These are phyloP conservation scores for Serripes groenlandicus DNA, from an alignment of 2,888 invertebrate genomes.

Conservation along the genomic window DNA sequence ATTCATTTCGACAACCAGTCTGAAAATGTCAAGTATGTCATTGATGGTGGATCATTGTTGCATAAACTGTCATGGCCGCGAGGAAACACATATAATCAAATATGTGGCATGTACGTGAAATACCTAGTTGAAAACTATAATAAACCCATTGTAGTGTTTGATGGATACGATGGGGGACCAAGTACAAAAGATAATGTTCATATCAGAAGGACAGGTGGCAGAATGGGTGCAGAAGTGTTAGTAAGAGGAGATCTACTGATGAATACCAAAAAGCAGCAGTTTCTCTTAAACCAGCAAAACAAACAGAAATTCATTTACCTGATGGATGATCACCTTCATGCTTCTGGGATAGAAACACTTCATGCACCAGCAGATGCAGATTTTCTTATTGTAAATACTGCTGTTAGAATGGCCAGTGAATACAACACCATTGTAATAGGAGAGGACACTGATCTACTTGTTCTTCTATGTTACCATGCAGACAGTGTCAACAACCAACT, in stretches of 20 bases:
- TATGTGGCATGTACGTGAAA: conserved; percentile 11
- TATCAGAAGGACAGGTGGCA: background rate
- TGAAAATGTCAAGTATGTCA: conserved; percentile 39
- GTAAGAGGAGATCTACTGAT: background rate
- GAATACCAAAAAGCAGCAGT: background rate
- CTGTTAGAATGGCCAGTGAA: background rate
- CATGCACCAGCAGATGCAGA: conserved; percentile 12
- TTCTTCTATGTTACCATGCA: background rate
- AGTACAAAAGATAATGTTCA: conserved; percentile 28
- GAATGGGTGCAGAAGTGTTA: background rate
- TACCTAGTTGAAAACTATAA: background rate
- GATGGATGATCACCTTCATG: background rate
- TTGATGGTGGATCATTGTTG: conserved; percentile 61
- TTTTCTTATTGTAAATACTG: conserved; percentile 2
- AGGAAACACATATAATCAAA: conserved; percentile 29
- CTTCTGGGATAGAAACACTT: background rate
- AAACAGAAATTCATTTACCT: conserved; percentile 12
- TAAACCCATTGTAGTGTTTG: conserved; percentile 26
- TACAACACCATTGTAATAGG: background rate
- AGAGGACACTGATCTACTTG: conserved; percentile 14
- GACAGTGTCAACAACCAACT: background rate
- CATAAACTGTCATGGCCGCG: conserved; percentile 55
- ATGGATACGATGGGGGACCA: conserved; percentile 22
- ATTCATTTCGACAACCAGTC: too few relatives aligned
- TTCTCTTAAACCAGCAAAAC: conserved; percentile 1